Conservation (phyloP, 2,888 invertebrate genomes). For the Selenia dentaria region DNA sequence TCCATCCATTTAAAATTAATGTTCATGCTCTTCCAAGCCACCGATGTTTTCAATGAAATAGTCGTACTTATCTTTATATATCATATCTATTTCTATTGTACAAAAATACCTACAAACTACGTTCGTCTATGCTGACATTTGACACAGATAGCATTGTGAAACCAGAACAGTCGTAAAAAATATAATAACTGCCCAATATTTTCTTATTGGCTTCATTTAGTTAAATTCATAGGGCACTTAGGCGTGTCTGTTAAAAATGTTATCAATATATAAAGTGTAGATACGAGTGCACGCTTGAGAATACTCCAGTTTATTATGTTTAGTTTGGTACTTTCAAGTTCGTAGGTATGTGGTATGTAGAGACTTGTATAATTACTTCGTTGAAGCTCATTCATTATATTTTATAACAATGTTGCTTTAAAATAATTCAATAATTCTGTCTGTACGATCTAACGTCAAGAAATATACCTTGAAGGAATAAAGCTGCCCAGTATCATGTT, state of each 20-base stretch:
- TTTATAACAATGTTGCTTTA: too few relatives aligned
- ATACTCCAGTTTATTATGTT: slow-evolving; percentile 17
- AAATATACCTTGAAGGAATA: too few relatives aligned
- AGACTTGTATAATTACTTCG: not conserved
- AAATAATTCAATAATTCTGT: too few relatives aligned
- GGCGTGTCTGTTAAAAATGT: slow-evolving; percentile 23
- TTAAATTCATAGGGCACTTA: slow-evolving; percentile 27
- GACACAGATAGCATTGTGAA: slow-evolving; percentile 36
- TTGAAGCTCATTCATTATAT: not conserved
- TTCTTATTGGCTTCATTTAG: slow-evolving; percentile 29
- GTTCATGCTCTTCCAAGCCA: slow-evolving; percentile 5
- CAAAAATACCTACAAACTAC: slow-evolving; percentile 13
- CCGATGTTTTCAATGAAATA: slow-evolving; percentile 17
- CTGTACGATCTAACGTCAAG: too few relatives aligned
- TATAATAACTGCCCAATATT: slow-evolving; percentile 29
- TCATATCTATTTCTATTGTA: slow-evolving; percentile 22
- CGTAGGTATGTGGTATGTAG: slow-evolving; percentile 1
- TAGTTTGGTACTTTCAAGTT: slow-evolving; percentile 6
- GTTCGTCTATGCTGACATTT: slow-evolving; percentile 37
- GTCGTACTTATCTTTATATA: slow-evolving; percentile 4
- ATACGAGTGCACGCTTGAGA: slow-evolving; percentile 17
- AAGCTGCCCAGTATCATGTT: too few relatives aligned
- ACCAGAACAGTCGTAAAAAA: slow-evolving; percentile 31
- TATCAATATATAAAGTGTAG: slow-evolving; percentile 32
- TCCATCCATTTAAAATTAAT: slow-evolving; percentile 1